phyloP scores from a whole-genome alignment of 1,140 invertebrate genomes.

The Zaprionus lachaisei region DNA sequence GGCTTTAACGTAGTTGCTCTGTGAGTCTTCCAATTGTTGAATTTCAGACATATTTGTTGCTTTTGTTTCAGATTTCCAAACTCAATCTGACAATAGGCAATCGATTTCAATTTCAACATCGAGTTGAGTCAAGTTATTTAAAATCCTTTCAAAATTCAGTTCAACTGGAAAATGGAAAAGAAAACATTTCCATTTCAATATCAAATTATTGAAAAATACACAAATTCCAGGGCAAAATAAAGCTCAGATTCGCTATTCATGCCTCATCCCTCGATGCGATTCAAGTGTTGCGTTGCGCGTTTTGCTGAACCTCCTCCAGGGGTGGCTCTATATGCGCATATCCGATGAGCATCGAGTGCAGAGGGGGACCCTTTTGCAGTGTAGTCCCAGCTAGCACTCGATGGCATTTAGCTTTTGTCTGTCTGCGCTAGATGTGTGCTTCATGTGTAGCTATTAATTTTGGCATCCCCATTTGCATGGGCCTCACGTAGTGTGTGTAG shows the following conservation, averaged over 20 bases:
- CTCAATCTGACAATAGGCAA: too few relatives aligned
- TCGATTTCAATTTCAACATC: too few relatives aligned
- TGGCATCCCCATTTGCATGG: slow-evolving; percentile 1
- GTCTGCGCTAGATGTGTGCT: background rate
- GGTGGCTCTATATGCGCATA: slow-evolving; percentile 1
- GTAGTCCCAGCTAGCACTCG: slow-evolving; percentile 3
- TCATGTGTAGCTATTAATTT: background rate
- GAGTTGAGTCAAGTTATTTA: too few relatives aligned
- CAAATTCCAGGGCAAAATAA: background rate
- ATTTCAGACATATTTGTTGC: slow-evolving; percentile 48
- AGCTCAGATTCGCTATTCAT: background rate
- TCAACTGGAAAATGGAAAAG: too few relatives aligned
- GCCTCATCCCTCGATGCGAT: background rate
- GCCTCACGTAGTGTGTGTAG: background rate
- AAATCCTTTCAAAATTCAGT: too few relatives aligned
- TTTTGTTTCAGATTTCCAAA: slow-evolving; percentile 2
- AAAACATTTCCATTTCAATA: background rate
- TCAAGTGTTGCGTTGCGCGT: background rate
- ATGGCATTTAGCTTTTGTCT: slow-evolving; percentile 25
- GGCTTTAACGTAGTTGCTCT: slow-evolving; percentile 89
- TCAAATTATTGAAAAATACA: background rate
- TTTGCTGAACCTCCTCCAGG: background rate
- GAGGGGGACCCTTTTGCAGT: background rate
- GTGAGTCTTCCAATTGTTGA: slow-evolving; percentile 68
- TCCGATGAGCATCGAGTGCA: background rate